A percentile compares a stretch with the other conserved stretches of the same genome.
Evolutionary conservation across 2,888 invertebrate genomes (phyloP).

Genomic region (Eupithecia exiguata): DNA sequence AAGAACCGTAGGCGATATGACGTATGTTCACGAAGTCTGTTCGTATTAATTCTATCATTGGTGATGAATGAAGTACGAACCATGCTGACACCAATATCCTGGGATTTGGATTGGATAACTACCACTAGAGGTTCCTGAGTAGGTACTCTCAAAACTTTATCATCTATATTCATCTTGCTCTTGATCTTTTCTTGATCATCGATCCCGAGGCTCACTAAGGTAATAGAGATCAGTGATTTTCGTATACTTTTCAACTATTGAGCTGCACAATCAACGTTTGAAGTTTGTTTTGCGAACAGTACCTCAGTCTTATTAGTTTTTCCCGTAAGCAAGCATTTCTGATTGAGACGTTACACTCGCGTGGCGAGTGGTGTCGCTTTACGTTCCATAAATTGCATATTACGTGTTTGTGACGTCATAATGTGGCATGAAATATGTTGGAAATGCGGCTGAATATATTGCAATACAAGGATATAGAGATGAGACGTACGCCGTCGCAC

Average conservation of each 20-base stretch:
- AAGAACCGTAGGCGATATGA: neutral
- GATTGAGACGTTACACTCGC: constrained; percentile 77
- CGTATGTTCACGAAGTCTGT: neutral
- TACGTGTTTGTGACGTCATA: constrained; percentile 44
- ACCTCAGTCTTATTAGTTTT: constrained; percentile 66
- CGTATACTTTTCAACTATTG: neutral
- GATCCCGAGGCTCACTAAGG: neutral
- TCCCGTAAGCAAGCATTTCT: constrained; percentile 63
- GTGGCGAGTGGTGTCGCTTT: constrained; percentile 67
- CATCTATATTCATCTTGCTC: neutral
- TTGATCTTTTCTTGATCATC: neutral
- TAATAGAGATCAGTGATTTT: too few species aligned
- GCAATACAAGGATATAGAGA: neutral
- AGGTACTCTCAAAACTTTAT: neutral
- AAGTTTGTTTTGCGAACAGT: constrained; percentile 54
- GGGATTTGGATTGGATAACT: neutral
- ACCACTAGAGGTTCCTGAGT: too few species aligned
- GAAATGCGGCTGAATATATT: constrained; percentile 8
- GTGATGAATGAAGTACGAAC: neutral
- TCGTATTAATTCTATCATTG: neutral
- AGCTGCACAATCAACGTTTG: neutral
- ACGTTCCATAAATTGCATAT: constrained; percentile 57
- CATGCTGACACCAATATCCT: neutral
- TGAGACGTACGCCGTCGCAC: neutral
- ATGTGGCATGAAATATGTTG: constrained; percentile 26